Conservation (phyloP, 2,888 invertebrate genomes). For the Beris morrisii region DNA sequence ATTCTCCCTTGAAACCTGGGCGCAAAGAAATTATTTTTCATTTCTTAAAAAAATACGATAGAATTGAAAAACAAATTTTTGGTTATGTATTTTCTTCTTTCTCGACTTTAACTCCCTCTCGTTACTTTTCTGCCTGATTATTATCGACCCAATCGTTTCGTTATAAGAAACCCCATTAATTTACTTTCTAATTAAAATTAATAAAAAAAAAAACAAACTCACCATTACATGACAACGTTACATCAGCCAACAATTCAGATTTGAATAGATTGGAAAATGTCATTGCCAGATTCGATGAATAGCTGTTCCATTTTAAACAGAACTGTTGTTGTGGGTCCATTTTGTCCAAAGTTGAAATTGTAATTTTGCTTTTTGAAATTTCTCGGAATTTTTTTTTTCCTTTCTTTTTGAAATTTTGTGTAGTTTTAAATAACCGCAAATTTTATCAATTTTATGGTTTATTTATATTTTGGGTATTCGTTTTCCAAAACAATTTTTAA, state of each 20-base stretch:
- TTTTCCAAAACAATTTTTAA: slow-evolving; percentile 1
- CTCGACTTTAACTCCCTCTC: no score
- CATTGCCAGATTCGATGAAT: slow-evolving; percentile 89
- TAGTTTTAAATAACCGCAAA: neutral
- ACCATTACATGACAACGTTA: slow-evolving; percentile 93
- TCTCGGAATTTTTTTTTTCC: neutral
- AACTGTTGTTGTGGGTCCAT: slow-evolving; percentile 95
- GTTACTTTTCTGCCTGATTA: no score
- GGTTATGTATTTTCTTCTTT: no score
- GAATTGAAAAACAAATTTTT: no score
- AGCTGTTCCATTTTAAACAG: slow-evolving; percentile 95
- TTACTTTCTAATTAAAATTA: neutral
- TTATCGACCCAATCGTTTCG: no score
- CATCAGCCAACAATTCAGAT: slow-evolving; percentile 90
- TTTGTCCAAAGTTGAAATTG: slow-evolving; percentile 61
- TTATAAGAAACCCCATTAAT: no score
- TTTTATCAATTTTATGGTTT: neutral
- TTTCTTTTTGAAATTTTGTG: slow-evolving; percentile 5
- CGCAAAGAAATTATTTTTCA: no score
- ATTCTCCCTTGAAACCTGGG: no score
- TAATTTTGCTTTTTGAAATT: slow-evolving; percentile 43
- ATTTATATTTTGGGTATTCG: slow-evolving; percentile 3
- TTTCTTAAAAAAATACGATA: no score
- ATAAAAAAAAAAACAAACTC: slow-evolving; percentile 52
- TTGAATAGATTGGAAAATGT: slow-evolving; percentile 91